Base-by-base conservation (phyloP, 2,888 invertebrate genomes). In the Drosophila nigricruria region DNA sequence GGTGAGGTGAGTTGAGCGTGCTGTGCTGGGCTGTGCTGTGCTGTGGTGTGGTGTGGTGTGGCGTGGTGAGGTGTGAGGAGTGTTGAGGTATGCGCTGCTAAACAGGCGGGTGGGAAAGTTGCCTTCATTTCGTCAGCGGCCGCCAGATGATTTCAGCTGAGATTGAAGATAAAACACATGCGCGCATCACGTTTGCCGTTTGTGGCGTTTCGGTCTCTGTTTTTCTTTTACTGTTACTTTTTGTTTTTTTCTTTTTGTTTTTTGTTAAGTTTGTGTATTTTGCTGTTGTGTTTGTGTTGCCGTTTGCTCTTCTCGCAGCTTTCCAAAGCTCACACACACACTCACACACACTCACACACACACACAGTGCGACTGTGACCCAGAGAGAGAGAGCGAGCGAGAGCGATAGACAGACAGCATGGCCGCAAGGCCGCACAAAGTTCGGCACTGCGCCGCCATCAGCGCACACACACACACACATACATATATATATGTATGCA, bases 141-240 rank as follows among this genome's bases (percentile, higher is more conserved):
- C 85, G 67, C 87, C 85, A 84, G 85, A 81, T 85, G 80, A 86
- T 88, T 88, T 88, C 59, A 75, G 68, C 88, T 85, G 88, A 89
- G 89, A 85, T 88, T 89, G 76, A 87, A 84, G 84, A 84, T 89
- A 84, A 84, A 89, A 84, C 81, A 85, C 84, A 89, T 85, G 84
- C 84, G 84, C 84, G 88, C 84, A 87, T 87, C 84, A 81, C 88
- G 76, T 84, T 87, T 89, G 69, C 76, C 74, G 81, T 76, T 81
- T 85, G 71, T 81, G 85, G 71, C 74, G 61, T 60, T 80, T 72
- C 57, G 71, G 67, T 67, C 63, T 66, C 60, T 56, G 65, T 66
- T 72, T 52, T 52, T 52, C 52, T 36, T 52, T 52, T 52, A 57
- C 73, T 52, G 68, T 70, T 72, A 73, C 70, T 57, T 64, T 70